Percentiles rank a stretch among this genome's conserved stretches.
phyloP scores from a whole-genome alignment of 2,113 vertebrate species.

The Hippocampus barbouri region DNA sequence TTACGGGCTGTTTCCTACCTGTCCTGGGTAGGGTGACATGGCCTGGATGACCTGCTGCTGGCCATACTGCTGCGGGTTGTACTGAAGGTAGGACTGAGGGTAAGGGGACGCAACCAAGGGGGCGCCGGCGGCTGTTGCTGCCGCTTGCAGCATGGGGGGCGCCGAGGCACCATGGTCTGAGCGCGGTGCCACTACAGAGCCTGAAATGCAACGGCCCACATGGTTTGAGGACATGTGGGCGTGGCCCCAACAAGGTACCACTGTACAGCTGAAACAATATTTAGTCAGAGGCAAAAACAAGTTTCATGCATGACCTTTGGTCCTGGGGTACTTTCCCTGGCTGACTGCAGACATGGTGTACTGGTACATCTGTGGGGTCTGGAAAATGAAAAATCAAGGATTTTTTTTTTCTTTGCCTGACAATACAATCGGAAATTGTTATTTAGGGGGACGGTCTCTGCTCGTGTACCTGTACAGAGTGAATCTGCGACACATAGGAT shows the following conservation, averaged over 20 bases:
- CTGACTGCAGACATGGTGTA: conserved; percentile 83
- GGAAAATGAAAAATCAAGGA: neutral
- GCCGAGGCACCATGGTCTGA: conserved; percentile 81
- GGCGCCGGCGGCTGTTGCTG: conserved; percentile 80
- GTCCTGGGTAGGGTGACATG: conserved; percentile 84
- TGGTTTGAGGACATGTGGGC: too few species aligned
- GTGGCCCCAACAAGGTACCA: too few species aligned
- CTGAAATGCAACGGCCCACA: conserved; percentile 43
- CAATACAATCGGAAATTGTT: neutral
- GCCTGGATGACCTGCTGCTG: conserved; percentile 87
- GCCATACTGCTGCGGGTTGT: conserved; percentile 84
- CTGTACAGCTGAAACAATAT: too few species aligned
- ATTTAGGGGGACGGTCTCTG: neutral
- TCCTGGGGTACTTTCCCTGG: conserved; percentile 83
- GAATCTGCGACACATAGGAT: conserved; percentile 77
- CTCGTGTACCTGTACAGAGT: conserved; percentile 74
- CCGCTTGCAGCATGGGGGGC: conserved; percentile 81
- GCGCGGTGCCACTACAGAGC: conserved; percentile 77
- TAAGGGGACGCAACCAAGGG: conserved; percentile 86
- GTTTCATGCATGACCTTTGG: conserved; percentile 73
- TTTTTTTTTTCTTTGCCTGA: neutral
- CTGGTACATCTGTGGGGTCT: conserved; percentile 85
- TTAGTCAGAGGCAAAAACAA: neutral
- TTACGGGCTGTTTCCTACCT: conserved; percentile 59
- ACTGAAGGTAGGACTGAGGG: conserved; percentile 82